These are phyloP conservation scores for Orientallactaga bullata DNA, from an alignment of 2,113 vertebrate genomes.

Conservation along the genomic window DNA sequence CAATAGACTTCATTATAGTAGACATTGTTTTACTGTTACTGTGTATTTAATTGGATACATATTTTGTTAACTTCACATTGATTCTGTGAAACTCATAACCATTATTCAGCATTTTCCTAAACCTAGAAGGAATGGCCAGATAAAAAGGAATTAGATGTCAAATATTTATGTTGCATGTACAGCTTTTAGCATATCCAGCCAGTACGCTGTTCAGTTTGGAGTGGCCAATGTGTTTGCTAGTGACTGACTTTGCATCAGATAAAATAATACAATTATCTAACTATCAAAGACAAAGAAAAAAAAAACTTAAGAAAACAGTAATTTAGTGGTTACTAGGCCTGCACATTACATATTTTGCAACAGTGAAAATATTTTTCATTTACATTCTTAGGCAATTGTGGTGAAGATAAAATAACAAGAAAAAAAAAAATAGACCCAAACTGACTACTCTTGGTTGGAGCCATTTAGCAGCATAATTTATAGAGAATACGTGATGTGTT, in stretches of 20 bases:
- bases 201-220: conserved; percentile 76
- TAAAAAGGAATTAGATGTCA: conserved; percentile 38
- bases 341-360: conserved; percentile 49
- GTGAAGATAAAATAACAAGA: not conserved
- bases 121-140: conserved; percentile 52
- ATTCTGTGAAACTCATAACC: conserved; percentile 57
- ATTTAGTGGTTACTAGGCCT: conserved; percentile 45
- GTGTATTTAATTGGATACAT: conserved; percentile 37
- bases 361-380: not conserved
- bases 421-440: conserved; percentile 39
- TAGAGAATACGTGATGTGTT: conserved; percentile 64
- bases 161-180: conserved; percentile 60
- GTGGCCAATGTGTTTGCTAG: conserved; percentile 68
- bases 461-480: conserved; percentile 68
- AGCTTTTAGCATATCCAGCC: conserved; percentile 51
- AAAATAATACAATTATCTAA: conserved; percentile 73
- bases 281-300: not conserved
- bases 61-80: conserved; percentile 59
- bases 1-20: not conserved
- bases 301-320: conserved; percentile 72
- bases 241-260: conserved; percentile 66
- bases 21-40: conserved; percentile 2
- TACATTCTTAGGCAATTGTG: conserved; percentile 24
- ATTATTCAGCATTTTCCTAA: conserved; percentile 53
- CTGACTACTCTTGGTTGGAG: conserved; percentile 64